These are phyloP conservation scores for Cephus spinipes DNA, from an alignment of 2,888 invertebrate genomes.

Conservation along the genomic window DNA sequence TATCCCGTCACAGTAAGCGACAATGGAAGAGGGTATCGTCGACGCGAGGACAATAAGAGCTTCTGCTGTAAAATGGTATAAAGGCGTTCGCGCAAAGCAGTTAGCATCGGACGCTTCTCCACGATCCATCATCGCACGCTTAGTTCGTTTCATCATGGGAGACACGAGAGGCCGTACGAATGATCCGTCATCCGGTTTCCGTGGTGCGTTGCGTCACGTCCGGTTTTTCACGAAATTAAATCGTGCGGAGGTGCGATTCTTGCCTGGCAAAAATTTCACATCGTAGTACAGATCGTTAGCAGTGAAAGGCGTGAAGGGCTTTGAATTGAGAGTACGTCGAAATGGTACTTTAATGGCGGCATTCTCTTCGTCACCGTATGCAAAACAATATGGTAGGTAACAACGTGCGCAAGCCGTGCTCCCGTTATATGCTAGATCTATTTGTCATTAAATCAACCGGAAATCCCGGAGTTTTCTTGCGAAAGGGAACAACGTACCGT, in stretches of 20 bases:
- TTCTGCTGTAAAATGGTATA: slow-evolving; percentile 27
- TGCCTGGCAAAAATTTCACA: slow-evolving; percentile 14
- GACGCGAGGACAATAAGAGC: slow-evolving; percentile 37
- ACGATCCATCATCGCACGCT: slow-evolving; percentile 63
- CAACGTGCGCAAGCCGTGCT: not conserved
- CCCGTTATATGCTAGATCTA: slow-evolving; percentile 27
- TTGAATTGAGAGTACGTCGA: slow-evolving; percentile 13
- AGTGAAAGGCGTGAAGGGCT: slow-evolving; percentile 17
- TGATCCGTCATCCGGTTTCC: slow-evolving; percentile 61
- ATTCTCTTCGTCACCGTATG: slow-evolving; percentile 4
- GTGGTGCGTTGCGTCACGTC: slow-evolving; percentile 49
- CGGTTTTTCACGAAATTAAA: slow-evolving; percentile 28
- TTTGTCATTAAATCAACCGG: slow-evolving; percentile 42
- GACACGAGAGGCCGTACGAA: slow-evolving; percentile 40
- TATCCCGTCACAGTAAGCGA: slow-evolving; percentile 43
- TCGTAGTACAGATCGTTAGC: not conserved
- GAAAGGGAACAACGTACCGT: slow-evolving; percentile 17
- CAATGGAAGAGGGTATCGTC: slow-evolving; percentile 32
- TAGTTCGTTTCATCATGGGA: slow-evolving; percentile 32
- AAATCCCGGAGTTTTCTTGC: slow-evolving; percentile 9
- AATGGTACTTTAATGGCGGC: slow-evolving; percentile 31
- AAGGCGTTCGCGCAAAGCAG: slow-evolving; percentile 28
- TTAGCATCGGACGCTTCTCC: slow-evolving; percentile 42
- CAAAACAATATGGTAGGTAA: not conserved
- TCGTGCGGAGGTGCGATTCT: slow-evolving; percentile 12